Evolutionary conservation across 2,888 invertebrate species (phyloP).

Genomic region (Scrobipalpa costella): DNA sequence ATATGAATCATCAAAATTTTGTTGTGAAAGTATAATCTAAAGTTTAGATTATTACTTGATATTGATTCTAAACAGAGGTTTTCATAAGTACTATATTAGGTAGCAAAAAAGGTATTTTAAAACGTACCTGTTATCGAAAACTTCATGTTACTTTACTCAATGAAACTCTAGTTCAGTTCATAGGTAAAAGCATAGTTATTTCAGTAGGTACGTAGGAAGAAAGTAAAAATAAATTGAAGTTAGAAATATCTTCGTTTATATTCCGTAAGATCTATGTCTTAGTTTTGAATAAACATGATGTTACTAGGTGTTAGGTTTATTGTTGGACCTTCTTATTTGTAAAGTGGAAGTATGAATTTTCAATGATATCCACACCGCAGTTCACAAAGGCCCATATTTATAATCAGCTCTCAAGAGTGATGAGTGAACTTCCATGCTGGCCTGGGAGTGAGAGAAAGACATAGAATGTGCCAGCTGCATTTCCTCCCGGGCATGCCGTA

Average conservation of each 20-base stretch:
- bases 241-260: conserved; percentile 32
- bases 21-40: background rate
- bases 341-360: background rate
- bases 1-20: background rate
- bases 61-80: too few species aligned
- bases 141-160: background rate
- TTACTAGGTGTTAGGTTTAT: background rate
- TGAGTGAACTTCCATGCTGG: too few species aligned
- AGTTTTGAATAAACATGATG: background rate
- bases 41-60: too few species aligned
- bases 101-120: too few species aligned
- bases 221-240: conserved; percentile 49
- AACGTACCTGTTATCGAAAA: background rate
- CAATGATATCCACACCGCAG: too few species aligned
- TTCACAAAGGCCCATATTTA: too few species aligned
- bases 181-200: conserved; percentile 48
- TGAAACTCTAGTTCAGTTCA: conserved; percentile 14
- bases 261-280: background rate
- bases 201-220: conserved; percentile 48
- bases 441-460: too few species aligned
- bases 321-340: background rate
- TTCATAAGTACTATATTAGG: too few species aligned
- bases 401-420: too few species aligned
- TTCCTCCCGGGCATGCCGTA: too few species aligned
- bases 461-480: too few species aligned